Conservation (phyloP, 2,113 vertebrate species). For the Zosterops pallidus region DNA sequence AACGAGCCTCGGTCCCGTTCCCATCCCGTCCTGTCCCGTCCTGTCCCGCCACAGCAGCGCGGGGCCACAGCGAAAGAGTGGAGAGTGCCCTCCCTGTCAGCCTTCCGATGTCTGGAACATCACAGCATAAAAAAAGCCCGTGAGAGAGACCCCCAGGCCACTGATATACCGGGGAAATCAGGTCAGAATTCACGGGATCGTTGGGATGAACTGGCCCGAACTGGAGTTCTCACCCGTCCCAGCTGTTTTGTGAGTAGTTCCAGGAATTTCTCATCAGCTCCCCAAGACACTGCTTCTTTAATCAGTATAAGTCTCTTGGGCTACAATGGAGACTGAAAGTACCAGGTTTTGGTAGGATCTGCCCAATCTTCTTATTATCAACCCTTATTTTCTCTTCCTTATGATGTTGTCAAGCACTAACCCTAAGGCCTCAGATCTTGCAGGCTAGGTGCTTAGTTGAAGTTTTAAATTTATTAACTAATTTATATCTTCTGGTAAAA, state of each 20-base stretch:
- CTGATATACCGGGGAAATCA: not conserved
- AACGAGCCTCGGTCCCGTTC: not conserved
- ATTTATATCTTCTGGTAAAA: not conserved
- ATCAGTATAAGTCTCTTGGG: not conserved
- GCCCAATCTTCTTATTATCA: not conserved
- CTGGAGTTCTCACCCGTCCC: not conserved
- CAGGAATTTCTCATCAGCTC: not conserved
- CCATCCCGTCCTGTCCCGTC: not conserved
- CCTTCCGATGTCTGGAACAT: too few species aligned
- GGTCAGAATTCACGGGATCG: not conserved
- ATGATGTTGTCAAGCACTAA: not conserved
- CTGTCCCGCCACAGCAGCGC: not conserved
- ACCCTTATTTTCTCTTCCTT: not conserved
- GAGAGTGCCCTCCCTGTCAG: not conserved
- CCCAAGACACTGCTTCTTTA: not conserved
- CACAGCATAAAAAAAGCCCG: rapidly evolving
- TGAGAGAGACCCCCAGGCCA: not conserved
- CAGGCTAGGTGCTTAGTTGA: not conserved
- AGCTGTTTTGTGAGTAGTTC: not conserved
- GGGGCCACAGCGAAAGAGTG: rapidly evolving
- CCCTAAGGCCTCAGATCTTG: not conserved
- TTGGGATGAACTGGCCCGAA: not conserved
- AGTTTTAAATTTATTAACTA: not conserved
- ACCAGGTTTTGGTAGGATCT: not conserved
- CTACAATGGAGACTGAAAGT: not conserved